Evolutionary conservation across 1,140 invertebrate genomes (phyloP).

Genomic region (Armadillidium nasatum): DNA sequence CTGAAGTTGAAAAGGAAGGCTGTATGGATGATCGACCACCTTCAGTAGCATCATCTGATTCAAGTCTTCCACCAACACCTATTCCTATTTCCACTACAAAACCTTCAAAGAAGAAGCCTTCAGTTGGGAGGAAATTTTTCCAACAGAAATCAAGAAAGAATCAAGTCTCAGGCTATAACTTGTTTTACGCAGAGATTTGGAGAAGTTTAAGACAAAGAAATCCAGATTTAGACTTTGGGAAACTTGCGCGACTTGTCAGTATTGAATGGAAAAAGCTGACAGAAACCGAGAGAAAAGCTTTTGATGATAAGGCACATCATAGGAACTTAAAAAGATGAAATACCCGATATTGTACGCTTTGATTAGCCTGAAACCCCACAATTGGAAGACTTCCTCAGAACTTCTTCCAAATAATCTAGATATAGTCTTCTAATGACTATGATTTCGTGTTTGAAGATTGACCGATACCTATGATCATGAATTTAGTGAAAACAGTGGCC

Average conservation of each 20-base stretch:
- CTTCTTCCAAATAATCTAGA: no score
- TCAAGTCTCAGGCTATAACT: conserved; percentile 93
- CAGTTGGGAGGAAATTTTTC: conserved; percentile 48
- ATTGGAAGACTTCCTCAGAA: no score
- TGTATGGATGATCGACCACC: conserved; percentile 67
- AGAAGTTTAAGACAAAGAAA: conserved; percentile 81
- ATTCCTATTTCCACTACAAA: no score
- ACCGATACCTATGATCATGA: no score
- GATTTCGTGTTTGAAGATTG: no score
- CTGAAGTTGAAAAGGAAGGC: conserved; percentile 54
- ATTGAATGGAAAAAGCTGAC: conserved; percentile 82
- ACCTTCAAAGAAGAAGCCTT: neutral
- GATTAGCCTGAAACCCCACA: neutral
- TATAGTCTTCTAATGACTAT: no score
- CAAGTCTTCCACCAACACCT: neutral
- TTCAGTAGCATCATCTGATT: conserved; percentile 61
- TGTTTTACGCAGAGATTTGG: conserved; percentile 96
- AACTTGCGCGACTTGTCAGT: conserved; percentile 94
- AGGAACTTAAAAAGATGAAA: conserved; percentile 60
- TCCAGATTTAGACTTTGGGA: conserved; percentile 91
- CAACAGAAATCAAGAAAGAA: conserved; percentile 63
- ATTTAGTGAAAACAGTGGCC: no score
- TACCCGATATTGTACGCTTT: neutral
- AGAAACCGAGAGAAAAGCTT: conserved; percentile 78
- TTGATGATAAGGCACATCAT: conserved; percentile 83